These are phyloP conservation scores for Lucilia cuprina DNA, from an alignment of 1,140 invertebrate genomes.

Conservation along the genomic window DNA sequence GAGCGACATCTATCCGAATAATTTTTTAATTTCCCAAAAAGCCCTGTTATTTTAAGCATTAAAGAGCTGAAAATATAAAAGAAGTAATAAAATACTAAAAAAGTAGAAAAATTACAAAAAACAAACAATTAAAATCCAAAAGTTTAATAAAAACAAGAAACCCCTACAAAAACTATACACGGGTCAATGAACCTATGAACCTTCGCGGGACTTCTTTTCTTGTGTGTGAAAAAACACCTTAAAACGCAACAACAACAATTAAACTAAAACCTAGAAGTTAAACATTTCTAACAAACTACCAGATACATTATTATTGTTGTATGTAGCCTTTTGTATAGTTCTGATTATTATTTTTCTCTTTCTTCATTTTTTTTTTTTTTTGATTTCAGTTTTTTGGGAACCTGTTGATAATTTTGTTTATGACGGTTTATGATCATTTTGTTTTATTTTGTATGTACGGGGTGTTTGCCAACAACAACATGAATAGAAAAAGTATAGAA, in stretches of 20 bases:
- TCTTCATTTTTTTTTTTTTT: not conserved
- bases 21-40: too few relatives aligned
- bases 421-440: not conserved
- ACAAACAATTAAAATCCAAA: not conserved
- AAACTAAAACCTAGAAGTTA: not conserved
- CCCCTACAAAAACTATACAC: not conserved
- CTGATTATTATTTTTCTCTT: too few relatives aligned
- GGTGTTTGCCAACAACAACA: not conserved
- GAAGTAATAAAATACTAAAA: not conserved
- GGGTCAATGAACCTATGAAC: not conserved
- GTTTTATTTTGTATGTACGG: not conserved
- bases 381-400: not conserved
- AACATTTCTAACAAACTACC: not conserved
- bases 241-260: not conserved
- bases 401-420: conserved; percentile 1
- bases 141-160: not conserved
- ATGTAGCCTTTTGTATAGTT: not conserved
- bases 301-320: not conserved
- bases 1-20: too few relatives aligned
- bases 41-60: not conserved
- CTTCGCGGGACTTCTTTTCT: not conserved
- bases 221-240: not conserved
- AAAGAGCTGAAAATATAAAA: not conserved
- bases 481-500: not conserved
- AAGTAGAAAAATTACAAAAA: not conserved